Percentiles rank a stretch among this genome's conserved stretches.
These are phyloP conservation scores for Anthophora plumipes DNA, from an alignment of 2,888 invertebrate species.

Conservation along the genomic window DNA sequence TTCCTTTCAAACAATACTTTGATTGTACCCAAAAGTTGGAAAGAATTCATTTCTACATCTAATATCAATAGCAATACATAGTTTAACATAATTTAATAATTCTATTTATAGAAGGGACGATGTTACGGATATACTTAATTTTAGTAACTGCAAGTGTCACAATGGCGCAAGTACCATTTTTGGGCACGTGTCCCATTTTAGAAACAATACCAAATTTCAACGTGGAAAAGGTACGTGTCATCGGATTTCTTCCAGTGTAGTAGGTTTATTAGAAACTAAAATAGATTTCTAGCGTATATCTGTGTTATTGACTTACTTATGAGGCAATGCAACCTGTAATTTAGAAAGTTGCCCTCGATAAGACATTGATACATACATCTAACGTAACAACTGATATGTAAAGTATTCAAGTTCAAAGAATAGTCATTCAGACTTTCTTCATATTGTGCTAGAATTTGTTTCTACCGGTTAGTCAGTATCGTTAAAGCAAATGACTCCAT, in stretches of 20 bases:
- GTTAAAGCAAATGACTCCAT: neutral
- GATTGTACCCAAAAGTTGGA: too few species aligned
- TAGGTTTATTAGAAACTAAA: slow-evolving; percentile 26
- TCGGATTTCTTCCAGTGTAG: neutral
- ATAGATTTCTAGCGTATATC: slow-evolving; percentile 21
- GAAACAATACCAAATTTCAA: slow-evolving; percentile 87
- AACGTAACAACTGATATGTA: slow-evolving; percentile 24
- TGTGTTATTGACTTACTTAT: slow-evolving; percentile 62
- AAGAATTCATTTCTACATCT: too few species aligned
- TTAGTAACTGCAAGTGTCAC: slow-evolving; percentile 64
- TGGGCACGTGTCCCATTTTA: slow-evolving; percentile 88
- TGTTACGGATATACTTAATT: slow-evolving; percentile 72
- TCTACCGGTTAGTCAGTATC: neutral
- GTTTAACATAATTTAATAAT: neutral
- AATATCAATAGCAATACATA: neutral
- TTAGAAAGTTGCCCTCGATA: slow-evolving; percentile 69
- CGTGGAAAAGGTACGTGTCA: slow-evolving; percentile 85
- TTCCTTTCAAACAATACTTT: too few species aligned
- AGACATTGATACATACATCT: slow-evolving; percentile 39
- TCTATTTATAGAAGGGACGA: slow-evolving; percentile 41
- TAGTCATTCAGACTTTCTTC: slow-evolving; percentile 6
- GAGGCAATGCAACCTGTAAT: slow-evolving; percentile 45
- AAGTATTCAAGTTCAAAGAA: slow-evolving; percentile 18
- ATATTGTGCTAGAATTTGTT: neutral
- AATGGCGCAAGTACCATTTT: slow-evolving; percentile 87